phyloP scores from a whole-genome alignment of 30 jellyfish, hydroid and myxozoan species.

The Hydractinia echinata region DNA sequence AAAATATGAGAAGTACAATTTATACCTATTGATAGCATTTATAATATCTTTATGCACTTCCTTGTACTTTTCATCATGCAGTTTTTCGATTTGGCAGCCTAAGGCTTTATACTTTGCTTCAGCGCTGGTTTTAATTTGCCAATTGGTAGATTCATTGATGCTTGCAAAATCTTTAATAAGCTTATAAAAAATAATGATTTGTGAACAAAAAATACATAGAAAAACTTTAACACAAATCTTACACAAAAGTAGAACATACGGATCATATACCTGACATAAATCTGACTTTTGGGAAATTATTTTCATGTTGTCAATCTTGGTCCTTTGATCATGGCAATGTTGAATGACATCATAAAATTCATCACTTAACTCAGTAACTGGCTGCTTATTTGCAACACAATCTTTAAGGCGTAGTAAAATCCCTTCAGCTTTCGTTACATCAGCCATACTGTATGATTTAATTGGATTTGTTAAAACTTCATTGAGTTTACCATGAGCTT shows the following conservation, averaged over 20 bases:
- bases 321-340: neutral
- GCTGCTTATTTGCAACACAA: neutral
- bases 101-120: slow-evolving; percentile 59
- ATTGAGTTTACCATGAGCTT: slow-evolving; percentile 69
- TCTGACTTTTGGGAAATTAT: slow-evolving; percentile 47
- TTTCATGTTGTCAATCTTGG: neutral
- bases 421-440: slow-evolving; percentile 75
- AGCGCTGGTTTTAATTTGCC: slow-evolving; percentile 42
- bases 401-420: slow-evolving; percentile 49
- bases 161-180: slow-evolving; percentile 63
- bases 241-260: neutral
- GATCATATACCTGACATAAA: slow-evolving; percentile 61
- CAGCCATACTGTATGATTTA: slow-evolving; percentile 40
- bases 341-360: slow-evolving; percentile 23
- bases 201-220: neutral
- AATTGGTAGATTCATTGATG: slow-evolving; percentile 75
- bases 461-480: slow-evolving; percentile 49
- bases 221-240: neutral
- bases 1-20: neutral
- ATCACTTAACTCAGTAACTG: neutral
- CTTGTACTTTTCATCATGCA: neutral
- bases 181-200: slow-evolving; percentile 16
- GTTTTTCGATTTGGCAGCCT: slow-evolving; percentile 46
- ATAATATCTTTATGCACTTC: slow-evolving; percentile 5
- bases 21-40: neutral